Evolutionary conservation across 2,888 invertebrate species (phyloP).

Genomic region (Cremastinae sp.): DNA sequence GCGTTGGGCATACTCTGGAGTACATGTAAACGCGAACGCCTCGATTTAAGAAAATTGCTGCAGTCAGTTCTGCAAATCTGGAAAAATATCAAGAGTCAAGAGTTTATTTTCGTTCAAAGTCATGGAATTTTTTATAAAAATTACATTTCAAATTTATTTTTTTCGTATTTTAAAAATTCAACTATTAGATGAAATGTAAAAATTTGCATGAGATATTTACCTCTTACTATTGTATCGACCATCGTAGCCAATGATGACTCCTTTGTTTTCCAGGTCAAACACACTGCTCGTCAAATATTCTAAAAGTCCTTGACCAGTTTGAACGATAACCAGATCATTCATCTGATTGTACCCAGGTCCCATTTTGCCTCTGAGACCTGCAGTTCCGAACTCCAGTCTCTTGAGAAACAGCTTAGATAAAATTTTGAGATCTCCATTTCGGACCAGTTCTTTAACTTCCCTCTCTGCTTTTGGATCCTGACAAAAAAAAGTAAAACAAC

Average conservation of each 20-base stretch:
- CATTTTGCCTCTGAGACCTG: constrained; percentile 96
- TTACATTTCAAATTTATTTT: neutral
- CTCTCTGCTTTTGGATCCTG: constrained; percentile 85
- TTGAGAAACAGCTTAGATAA: constrained; percentile 85
- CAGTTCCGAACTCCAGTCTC: constrained; percentile 94
- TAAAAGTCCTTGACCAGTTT: constrained; percentile 95
- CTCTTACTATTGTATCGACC: constrained; percentile 95
- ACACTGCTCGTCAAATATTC: constrained; percentile 86
- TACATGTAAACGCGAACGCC: constrained; percentile 92
- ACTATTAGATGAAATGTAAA: neutral
- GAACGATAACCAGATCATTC: constrained; percentile 98
- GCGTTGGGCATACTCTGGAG: constrained; percentile 92
- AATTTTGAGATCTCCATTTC: constrained; percentile 82
- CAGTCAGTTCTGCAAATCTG: constrained; percentile 94
- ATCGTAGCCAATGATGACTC: constrained; percentile 95
- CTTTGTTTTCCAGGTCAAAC: constrained; percentile 83
- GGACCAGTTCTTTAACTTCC: constrained; percentile 85
- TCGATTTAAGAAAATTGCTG: constrained; percentile 89
- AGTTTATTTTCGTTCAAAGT: neutral
- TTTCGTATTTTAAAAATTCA: neutral
- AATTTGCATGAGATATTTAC: constrained; percentile 80
- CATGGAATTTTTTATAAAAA: too few species aligned
- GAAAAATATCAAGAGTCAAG: neutral
- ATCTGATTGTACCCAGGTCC: constrained; percentile 95
- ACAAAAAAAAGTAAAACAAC: constrained; percentile 34